Evolutionary conservation across 1,140 invertebrate genomes (phyloP).

Genomic region (Caenorhabditis latens): DNA sequence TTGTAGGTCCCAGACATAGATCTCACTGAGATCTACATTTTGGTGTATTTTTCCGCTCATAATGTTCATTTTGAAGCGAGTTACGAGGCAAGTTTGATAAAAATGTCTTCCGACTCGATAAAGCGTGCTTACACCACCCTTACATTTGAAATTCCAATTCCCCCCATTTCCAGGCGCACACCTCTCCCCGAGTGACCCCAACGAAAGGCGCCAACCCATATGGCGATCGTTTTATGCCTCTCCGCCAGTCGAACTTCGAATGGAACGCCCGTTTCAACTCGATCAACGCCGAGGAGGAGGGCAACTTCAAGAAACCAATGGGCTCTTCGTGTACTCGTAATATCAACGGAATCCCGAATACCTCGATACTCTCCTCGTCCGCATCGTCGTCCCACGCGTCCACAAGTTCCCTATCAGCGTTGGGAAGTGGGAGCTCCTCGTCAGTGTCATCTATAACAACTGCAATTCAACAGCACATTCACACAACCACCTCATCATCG

Average conservation of each 20-base stretch:
- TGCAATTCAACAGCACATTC: neutral
- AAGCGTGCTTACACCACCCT: too few species aligned
- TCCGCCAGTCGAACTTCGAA: slow-evolving; percentile 62
- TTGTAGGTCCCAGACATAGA: too few species aligned
- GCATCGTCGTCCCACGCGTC: slow-evolving; percentile 12
- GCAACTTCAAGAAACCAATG: slow-evolving; percentile 44
- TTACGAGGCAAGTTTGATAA: neutral
- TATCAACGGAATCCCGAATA: slow-evolving; percentile 59
- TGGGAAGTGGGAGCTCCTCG: neutral
- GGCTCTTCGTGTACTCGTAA: neutral
- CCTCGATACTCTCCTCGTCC: slow-evolving; percentile 2
- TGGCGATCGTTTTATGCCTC: slow-evolving; percentile 69
- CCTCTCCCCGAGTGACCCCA: slow-evolving; percentile 56
- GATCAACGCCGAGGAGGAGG: slow-evolving; percentile 39
- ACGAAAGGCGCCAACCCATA: slow-evolving; percentile 53
- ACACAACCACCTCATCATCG: neutral
- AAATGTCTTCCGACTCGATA: too few species aligned
- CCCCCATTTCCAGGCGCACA: slow-evolving; percentile 15
- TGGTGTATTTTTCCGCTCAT: neutral
- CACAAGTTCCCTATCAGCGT: slow-evolving; percentile 58
- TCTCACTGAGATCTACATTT: neutral
- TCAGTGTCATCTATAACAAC: neutral
- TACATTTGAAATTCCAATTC: neutral
- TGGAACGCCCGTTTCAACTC: slow-evolving; percentile 71
- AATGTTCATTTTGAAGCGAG: neutral